Percentiles rank a stretch among this genome's conserved stretches.
Evolutionary conservation across 2,113 vertebrate genomes (phyloP).

Genomic region (Euleptes europaea): DNA sequence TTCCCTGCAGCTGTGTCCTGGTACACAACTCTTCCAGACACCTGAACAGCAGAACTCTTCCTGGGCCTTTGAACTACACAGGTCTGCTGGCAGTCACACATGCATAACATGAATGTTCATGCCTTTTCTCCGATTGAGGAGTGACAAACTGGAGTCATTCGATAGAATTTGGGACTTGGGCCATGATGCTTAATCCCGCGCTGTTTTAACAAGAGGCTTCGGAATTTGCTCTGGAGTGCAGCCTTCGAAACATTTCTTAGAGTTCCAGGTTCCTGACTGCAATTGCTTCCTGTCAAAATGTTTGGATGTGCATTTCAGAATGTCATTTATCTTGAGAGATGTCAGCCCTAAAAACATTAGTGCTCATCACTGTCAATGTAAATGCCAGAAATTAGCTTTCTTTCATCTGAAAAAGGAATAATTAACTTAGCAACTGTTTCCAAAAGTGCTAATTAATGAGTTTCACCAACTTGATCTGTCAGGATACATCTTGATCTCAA

Average conservation of each 20-base stretch:
- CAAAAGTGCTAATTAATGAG: constrained; percentile 85
- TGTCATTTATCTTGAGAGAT: constrained; percentile 81
- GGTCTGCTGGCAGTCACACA: background rate
- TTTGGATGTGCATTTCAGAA: constrained; percentile 71
- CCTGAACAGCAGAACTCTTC: background rate
- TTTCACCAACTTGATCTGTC: constrained; percentile 83
- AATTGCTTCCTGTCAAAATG: constrained; percentile 65
- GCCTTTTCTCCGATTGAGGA: background rate
- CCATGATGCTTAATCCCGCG: background rate
- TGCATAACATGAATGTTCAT: background rate
- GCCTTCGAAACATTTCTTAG: constrained; percentile 33
- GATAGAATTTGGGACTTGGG: background rate
- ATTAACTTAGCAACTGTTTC: constrained; percentile 85
- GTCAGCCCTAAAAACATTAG: constrained; percentile 83
- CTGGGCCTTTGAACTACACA: background rate
- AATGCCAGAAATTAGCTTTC: constrained; percentile 84
- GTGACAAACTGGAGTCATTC: background rate
- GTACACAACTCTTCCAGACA: background rate
- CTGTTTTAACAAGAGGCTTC: background rate
- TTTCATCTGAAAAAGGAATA: constrained; percentile 81
- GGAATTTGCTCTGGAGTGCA: background rate
- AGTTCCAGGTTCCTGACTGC: constrained; percentile 40
- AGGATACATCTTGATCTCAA: constrained; percentile 71
- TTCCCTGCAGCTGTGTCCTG: background rate
- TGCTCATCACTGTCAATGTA: constrained; percentile 78